Evolutionary conservation across 2,888 invertebrate genomes (phyloP), one percentile per base, ranked within the genome.

Genomic region (Linnaemya vulpina): DNA sequence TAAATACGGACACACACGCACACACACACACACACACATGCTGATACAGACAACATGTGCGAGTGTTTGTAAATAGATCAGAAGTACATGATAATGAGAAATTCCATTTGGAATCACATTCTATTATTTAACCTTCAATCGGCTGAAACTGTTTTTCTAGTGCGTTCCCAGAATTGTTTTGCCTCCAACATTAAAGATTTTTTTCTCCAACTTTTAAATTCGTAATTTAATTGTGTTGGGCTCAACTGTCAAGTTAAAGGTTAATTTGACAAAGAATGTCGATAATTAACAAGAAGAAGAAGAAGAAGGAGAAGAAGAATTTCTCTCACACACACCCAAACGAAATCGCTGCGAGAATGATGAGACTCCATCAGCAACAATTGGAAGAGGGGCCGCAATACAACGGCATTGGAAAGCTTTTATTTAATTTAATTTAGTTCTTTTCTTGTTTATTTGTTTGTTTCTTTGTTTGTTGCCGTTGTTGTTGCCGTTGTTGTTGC

Each of bases 261-360:
- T 85, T 85, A 85, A 85, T 79, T 75, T 85, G 75, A 79, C 78
- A 79, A 85, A 85, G 85, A 85, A 85, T 85, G 74, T 85, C 71
- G 75, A 67, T 85, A 82, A 85, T 85, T 85, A 85, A 79, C 17
- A 76, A 49, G 43, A 20, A 20, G 30, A 53, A 22, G 35, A 17
- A 53, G n/a, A 43, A 38, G 30, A 2, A 30, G 30, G 5, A 30
- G 30, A 30, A 30, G 30, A 30, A 30, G 5, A 30, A 30, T 5
- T 51, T 70, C 65, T 74, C 51, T 67, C 80, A 49, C 73, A 80
- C 74, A 74, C 67, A 68, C 60, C 25, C 51, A 40, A 38, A 80
- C 53, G 43, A 40, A 25, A 74, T 53, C 46, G 30, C 43, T 51
- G n/a, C 15, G 58, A 38, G 38, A 25, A n/a, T 53, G 17, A 70